These are phyloP conservation scores for Zaprionus inermis DNA, from an alignment of 1,140 invertebrate species.

Conservation along the genomic window DNA sequence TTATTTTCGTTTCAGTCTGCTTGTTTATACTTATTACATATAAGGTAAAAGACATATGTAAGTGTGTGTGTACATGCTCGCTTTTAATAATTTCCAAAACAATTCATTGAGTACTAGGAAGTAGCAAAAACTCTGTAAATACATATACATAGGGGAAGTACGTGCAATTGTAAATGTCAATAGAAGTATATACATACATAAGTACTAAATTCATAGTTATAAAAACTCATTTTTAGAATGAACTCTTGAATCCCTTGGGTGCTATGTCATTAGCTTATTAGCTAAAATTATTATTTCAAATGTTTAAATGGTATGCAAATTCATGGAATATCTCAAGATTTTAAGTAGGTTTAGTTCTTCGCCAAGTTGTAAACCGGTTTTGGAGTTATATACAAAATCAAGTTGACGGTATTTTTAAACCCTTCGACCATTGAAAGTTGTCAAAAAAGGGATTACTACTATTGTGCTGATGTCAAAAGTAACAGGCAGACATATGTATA, in stretches of 20 bases:
- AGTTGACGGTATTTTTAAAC: too few species aligned
- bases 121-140: neutral
- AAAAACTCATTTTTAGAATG: too few species aligned
- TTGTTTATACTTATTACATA: neutral
- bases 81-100: neutral
- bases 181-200: neutral
- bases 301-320: slow-evolving; percentile 2
- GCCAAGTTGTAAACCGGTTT: too few species aligned
- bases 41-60: neutral
- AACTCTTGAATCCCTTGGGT: too few species aligned
- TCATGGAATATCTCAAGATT: neutral
- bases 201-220: too few species aligned
- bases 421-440: too few species aligned
- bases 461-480: too few species aligned
- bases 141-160: neutral
- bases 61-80: neutral
- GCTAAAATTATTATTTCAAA: neutral
- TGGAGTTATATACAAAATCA: too few species aligned
- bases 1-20: slow-evolving; percentile 11
- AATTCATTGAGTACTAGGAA: neutral
- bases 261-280: too few species aligned
- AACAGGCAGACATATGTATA: too few species aligned
- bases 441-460: too few species aligned
- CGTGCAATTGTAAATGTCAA: neutral
- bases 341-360: too few species aligned